Percentiles rank a stretch among this genome's conserved stretches.
phyloP scores from a whole-genome alignment of 2,888 invertebrate genomes.

The Perdita meconis region DNA sequence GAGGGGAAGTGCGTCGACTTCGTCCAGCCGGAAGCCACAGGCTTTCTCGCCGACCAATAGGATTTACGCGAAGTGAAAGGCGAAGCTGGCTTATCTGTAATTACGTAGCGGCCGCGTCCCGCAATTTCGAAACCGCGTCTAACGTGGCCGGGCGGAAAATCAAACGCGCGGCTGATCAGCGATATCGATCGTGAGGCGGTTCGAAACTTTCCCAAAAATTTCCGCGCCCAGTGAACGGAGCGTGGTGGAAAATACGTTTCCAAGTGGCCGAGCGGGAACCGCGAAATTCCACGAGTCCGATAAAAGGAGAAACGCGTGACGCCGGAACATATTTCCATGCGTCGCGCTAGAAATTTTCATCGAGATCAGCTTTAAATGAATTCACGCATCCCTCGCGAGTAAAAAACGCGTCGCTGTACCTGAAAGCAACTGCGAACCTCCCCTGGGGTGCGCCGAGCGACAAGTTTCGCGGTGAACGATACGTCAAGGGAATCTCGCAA shows the following conservation, averaged over 20 bases:
- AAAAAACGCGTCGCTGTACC: not conserved
- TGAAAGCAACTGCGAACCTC: not conserved
- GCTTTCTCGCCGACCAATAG: conserved; percentile 14
- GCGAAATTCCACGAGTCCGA: not conserved
- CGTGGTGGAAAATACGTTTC: not conserved
- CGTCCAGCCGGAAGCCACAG: conserved; percentile 9
- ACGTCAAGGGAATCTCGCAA: not conserved
- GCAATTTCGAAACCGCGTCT: too few species aligned
- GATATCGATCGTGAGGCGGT: not conserved
- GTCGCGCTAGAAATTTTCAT: not conserved
- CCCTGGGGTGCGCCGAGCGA: conserved; percentile 2
- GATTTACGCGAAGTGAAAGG: conserved; percentile 2
- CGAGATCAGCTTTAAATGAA: not conserved
- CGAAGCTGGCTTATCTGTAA: not conserved
- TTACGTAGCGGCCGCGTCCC: too few species aligned
- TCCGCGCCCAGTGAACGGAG: not conserved
- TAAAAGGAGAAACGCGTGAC: not conserved
- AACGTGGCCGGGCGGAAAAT: too few species aligned
- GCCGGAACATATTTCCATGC: not conserved
- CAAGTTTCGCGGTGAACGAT: conserved; percentile 10
- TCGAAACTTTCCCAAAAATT: not conserved
- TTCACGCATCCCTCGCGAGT: not conserved
- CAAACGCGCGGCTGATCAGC: too few species aligned
- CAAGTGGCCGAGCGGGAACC: not conserved
- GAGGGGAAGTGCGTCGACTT: conserved; percentile 25